A percentile compares a stretch with the other conserved stretches of the same genome.
Evolutionary conservation across 1,140 invertebrate genomes (phyloP).

Genomic region (Drosophila repleta): DNA sequence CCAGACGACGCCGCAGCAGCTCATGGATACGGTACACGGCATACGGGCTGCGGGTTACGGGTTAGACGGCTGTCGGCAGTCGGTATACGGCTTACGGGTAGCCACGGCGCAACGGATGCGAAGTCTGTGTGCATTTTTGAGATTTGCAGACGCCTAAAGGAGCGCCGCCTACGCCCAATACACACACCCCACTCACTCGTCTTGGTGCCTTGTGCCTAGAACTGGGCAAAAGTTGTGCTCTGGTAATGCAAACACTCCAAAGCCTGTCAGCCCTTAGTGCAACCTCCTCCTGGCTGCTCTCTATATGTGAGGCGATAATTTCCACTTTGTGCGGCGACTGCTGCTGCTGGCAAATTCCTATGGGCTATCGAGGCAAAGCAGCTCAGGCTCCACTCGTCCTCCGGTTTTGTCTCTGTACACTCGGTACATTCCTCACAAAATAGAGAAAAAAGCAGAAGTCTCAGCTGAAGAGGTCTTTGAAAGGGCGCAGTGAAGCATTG

Average conservation of each 20-base stretch:
- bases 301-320: slow-evolving; percentile 63
- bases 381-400: slow-evolving; percentile 20
- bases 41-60: slow-evolving; percentile 1
- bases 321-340: slow-evolving; percentile 60
- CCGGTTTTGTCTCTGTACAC: slow-evolving; percentile 23
- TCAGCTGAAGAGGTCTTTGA: slow-evolving; percentile 43
- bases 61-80: background rate
- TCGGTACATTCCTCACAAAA: slow-evolving; percentile 22
- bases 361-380: slow-evolving; percentile 53
- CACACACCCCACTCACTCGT: slow-evolving; percentile 34
- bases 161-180: slow-evolving; percentile 44
- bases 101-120: slow-evolving; percentile 55
- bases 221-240: slow-evolving; percentile 60
- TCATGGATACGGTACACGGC: slow-evolving; percentile 23
- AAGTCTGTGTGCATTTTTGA: slow-evolving; percentile 76
- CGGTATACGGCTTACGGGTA: slow-evolving; percentile 7
- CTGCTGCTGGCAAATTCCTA: slow-evolving; percentile 48
- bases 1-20: slow-evolving; percentile 64
- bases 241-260: slow-evolving; percentile 73
- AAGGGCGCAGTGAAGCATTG: slow-evolving; percentile 65
- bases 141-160: slow-evolving; percentile 76
- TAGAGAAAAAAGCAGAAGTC: slow-evolving; percentile 6
- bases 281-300: slow-evolving; percentile 2
- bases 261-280: background rate
- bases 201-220: slow-evolving; percentile 51